Evolutionary conservation across 1,140 invertebrate genomes (phyloP).

Genomic region (Himalopsyche phryganea): DNA sequence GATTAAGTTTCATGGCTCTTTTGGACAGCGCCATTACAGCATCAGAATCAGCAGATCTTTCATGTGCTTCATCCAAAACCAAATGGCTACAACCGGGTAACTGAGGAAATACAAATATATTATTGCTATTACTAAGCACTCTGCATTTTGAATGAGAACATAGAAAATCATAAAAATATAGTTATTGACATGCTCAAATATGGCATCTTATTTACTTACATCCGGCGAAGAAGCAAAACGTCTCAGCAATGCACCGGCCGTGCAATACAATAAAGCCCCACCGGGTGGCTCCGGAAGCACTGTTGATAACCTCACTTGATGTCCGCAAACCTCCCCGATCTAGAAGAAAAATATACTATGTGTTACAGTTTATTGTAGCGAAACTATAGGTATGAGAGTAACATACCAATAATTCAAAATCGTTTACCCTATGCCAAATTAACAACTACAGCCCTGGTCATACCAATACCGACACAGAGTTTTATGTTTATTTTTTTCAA

Average conservation of each 20-base stretch:
- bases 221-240: constrained; percentile 48
- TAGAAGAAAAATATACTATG: constrained; percentile 35
- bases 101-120: constrained; percentile 37
- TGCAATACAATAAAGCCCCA: constrained; percentile 83
- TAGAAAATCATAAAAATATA: no score
- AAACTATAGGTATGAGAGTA: no score
- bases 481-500: no score
- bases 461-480: no score
- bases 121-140: neutral
- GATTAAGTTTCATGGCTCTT: constrained; percentile 66
- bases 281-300: constrained; percentile 45
- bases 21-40: constrained; percentile 80
- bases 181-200: no score
- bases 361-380: no score
- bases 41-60: constrained; percentile 94
- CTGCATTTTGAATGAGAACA: no score
- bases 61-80: constrained; percentile 96
- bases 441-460: no score
- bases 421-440: no score
- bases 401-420: no score
- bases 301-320: constrained; percentile 68
- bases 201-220: no score
- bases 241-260: constrained; percentile 71
- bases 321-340: constrained; percentile 80
- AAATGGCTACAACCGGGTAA: constrained; percentile 69